Conservation (phyloP, 35 echinoderm and acorn worm species). For the Ophioderma brevispina region DNA sequence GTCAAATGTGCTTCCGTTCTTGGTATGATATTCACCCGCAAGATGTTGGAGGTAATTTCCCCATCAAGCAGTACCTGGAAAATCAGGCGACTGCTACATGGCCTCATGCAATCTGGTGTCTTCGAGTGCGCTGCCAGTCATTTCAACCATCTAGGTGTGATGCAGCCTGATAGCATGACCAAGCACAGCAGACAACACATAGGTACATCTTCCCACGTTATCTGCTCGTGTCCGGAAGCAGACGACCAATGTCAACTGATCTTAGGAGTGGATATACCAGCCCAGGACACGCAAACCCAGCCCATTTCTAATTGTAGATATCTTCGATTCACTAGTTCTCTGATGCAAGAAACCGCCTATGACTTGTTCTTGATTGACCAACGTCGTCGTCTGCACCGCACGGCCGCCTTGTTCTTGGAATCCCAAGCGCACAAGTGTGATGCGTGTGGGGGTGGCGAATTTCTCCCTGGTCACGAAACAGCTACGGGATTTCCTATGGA, state of each 20-base stretch:
- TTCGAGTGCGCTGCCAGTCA: slow-evolving; percentile 84
- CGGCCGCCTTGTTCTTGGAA: slow-evolving; percentile 82
- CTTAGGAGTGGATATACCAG: not conserved
- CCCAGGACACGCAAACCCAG: not conserved
- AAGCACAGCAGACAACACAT: slow-evolving; percentile 6
- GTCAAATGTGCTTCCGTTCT: slow-evolving; percentile 92
- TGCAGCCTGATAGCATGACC: not conserved
- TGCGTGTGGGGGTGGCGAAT: slow-evolving; percentile 87
- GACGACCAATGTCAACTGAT: not conserved
- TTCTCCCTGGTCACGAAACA: slow-evolving; percentile 46
- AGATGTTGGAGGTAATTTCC: slow-evolving; percentile 75
- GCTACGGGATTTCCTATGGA: not conserved
- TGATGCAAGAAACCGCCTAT: slow-evolving; percentile 90
- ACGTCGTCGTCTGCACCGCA: slow-evolving; percentile 75
- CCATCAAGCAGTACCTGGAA: slow-evolving; percentile 56
- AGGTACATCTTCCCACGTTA: not conserved
- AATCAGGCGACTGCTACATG: slow-evolving; percentile 60
- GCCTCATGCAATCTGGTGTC: slow-evolving; percentile 71
- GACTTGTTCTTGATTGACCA: slow-evolving; percentile 81
- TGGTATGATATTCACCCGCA: slow-evolving; percentile 73
- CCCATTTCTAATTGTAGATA: slow-evolving; percentile 53
- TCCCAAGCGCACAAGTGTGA: slow-evolving; percentile 87
- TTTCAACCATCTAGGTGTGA: not conserved
- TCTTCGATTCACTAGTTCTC: slow-evolving; percentile 72
- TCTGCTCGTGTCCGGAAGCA: slow-evolving; percentile 27